Evolutionary conservation across 2,113 vertebrate species (phyloP).

Genomic region (Pteropus alecto): DNA sequence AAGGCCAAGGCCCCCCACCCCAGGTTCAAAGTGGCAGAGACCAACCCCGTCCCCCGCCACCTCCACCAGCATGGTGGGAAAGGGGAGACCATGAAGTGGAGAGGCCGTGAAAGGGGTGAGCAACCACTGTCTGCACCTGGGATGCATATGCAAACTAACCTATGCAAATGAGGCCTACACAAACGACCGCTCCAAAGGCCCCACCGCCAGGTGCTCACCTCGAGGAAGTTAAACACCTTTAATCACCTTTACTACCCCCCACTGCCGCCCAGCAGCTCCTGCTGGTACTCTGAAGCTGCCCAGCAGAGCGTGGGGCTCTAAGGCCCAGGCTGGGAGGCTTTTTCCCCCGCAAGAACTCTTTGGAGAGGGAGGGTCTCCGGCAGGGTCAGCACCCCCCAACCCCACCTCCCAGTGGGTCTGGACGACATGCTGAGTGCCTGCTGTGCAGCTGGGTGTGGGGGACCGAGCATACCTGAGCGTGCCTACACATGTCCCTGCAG

Average conservation of each 20-base stretch:
- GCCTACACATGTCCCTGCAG: background rate
- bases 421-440: rapidly evolving
- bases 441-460: background rate
- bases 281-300: background rate
- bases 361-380: background rate
- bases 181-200: background rate
- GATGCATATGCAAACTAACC: background rate
- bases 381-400: background rate
- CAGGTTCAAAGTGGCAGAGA: background rate
- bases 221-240: background rate
- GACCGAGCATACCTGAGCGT: background rate
- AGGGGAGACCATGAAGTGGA: background rate
- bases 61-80: rapidly evolving
- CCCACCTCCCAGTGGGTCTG: background rate
- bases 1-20: background rate
- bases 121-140: background rate
- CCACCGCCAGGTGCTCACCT: background rate
- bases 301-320: background rate
- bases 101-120: background rate
- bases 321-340: background rate
- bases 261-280: rapidly evolving
- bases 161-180: background rate
- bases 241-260: too few relatives aligned
- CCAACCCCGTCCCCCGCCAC: rapidly evolving
- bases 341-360: background rate